Percentiles rank a stretch among this genome's conserved stretches.
phyloP scores from a whole-genome alignment of 2,888 invertebrate species.

The Pandemis corylana region DNA sequence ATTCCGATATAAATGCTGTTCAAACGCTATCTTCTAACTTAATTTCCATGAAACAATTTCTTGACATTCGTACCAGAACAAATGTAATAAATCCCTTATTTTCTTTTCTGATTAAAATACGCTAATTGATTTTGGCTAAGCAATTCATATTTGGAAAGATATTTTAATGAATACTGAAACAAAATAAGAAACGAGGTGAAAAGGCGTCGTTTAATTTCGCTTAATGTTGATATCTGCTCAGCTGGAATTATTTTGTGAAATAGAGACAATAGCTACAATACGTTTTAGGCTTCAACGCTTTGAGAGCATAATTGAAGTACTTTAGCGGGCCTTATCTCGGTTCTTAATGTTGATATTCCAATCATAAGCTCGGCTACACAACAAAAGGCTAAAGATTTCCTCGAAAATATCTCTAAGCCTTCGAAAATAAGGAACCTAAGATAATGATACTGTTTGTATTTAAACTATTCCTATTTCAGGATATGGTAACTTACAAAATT shows the following conservation, averaged over 20 bases:
- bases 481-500: neutral
- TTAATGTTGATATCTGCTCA: slow-evolving; percentile 5
- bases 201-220: neutral
- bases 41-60: neutral
- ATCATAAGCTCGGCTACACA: slow-evolving; percentile 12
- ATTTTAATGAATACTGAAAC: neutral
- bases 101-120: no score
- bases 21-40: neutral
- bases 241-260: slow-evolving; percentile 13
- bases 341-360: slow-evolving; percentile 27
- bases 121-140: no score
- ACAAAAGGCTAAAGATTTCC: slow-evolving; percentile 13
- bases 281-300: slow-evolving; percentile 6
- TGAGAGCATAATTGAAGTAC: slow-evolving; percentile 19
- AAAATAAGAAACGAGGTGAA: neutral
- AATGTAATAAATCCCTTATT: neutral
- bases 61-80: no score
- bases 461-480: neutral
- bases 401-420: slow-evolving; percentile 1
- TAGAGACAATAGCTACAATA: slow-evolving; percentile 22
- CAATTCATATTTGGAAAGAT: no score
- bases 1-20: neutral
- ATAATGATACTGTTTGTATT: neutral
- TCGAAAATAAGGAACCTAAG: slow-evolving; percentile 1
- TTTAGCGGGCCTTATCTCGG: slow-evolving; percentile 22